A percentile compares a stretch with the other conserved stretches of the same genome.
Conservation (phyloP, 2,113 vertebrate genomes). For the Acrocephalus kingi region DNA sequence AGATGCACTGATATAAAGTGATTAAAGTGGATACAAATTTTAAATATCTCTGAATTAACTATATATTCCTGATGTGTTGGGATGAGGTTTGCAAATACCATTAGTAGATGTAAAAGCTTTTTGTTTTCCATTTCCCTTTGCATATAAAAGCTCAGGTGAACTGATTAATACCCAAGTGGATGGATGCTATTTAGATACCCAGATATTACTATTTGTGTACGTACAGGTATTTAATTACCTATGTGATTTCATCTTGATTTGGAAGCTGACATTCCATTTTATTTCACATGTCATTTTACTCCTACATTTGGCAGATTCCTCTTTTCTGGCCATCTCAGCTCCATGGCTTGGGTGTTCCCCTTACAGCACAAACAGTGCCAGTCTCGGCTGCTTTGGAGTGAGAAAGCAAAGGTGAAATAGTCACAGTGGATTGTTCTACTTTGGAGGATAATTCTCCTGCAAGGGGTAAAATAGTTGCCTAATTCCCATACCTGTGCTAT, state of each 20-base stretch:
- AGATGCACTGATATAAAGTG: background rate
- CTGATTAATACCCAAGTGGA: background rate
- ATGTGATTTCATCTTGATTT: background rate
- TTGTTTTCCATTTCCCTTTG: background rate
- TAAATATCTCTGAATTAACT: background rate
- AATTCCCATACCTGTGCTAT: background rate
- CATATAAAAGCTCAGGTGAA: background rate
- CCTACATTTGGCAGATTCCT: background rate
- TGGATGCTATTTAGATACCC: background rate
- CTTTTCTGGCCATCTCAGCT: background rate
- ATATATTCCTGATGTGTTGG: background rate
- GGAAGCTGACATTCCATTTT: background rate
- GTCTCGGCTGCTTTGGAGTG: background rate
- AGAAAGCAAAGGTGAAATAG: background rate
- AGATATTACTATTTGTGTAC: background rate
- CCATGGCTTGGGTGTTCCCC: background rate
- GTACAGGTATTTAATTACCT: background rate
- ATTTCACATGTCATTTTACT: background rate
- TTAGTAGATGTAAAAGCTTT: background rate
- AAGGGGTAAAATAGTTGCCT: background rate
- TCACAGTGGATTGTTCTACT: background rate
- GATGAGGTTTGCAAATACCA: background rate
- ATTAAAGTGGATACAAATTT: background rate
- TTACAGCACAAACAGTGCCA: background rate
- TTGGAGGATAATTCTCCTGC: background rate